Evolutionary conservation across 2,888 invertebrate genomes (phyloP).

Genomic region (Lepidochrysops patricia): DNA sequence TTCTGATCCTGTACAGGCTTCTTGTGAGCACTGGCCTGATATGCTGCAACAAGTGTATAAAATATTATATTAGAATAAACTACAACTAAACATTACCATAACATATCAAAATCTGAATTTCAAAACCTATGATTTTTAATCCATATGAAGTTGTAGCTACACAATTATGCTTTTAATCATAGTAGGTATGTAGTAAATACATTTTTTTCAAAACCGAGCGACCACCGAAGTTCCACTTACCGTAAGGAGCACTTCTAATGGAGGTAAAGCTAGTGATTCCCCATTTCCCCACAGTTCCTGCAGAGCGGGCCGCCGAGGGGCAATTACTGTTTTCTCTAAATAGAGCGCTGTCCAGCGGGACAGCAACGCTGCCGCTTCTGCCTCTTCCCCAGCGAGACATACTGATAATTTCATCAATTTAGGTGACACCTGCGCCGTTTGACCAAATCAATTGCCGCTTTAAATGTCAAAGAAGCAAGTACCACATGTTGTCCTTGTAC

Average conservation of each 20-base stretch:
- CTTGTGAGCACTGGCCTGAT: conserved; percentile 52
- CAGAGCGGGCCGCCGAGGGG: conserved; percentile 90
- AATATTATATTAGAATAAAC: conserved; percentile 12
- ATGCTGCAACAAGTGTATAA: conserved; percentile 46
- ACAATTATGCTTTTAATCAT: too few species aligned
- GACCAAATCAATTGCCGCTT: conserved; percentile 43
- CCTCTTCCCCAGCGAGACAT: conserved; percentile 80
- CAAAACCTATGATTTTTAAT: too few species aligned
- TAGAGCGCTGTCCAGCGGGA: conserved; percentile 77
- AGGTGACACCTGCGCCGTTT: conserved; percentile 57
- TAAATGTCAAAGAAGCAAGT: conserved; percentile 49
- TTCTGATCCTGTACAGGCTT: conserved; percentile 71
- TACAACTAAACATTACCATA: not conserved
- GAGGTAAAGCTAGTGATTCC: conserved; percentile 95
- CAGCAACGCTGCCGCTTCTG: conserved; percentile 75
- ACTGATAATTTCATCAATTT: conserved; percentile 69
- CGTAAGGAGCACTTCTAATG: conserved; percentile 85
- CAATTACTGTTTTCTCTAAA: conserved; percentile 87
- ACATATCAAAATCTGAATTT: conserved; percentile 8
- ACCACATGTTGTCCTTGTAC: conserved; percentile 43
- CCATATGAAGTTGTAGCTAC: too few species aligned
- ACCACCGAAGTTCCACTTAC: conserved; percentile 72
- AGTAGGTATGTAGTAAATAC: too few species aligned
- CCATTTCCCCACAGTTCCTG: conserved; percentile 95
- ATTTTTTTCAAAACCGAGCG: too few species aligned